A percentile compares a stretch with the other conserved stretches of the same genome.
phyloP scores from a whole-genome alignment of 1,140 invertebrate genomes.

The Trichomalopsis sarcophagae region DNA sequence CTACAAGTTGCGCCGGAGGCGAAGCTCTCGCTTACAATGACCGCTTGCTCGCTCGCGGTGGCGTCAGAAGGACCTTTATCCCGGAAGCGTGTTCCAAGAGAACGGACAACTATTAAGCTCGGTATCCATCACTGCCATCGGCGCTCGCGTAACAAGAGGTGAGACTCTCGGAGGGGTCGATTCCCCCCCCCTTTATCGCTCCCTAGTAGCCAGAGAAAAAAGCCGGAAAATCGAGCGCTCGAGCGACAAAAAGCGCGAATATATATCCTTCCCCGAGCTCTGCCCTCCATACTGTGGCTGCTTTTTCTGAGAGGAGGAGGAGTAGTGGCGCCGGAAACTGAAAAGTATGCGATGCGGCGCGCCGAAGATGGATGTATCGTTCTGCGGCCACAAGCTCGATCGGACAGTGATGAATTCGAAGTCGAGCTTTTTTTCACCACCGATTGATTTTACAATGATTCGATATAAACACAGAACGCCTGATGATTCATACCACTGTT shows the following conservation, averaged over 20 bases:
- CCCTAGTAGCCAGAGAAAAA: background rate
- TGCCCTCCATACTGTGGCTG: background rate
- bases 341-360: conserved; percentile 29
- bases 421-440: background rate
- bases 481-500: background rate
- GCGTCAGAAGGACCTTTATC: background rate
- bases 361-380: conserved; percentile 24
- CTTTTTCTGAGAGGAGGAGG: background rate
- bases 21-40: background rate
- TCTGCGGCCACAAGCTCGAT: background rate
- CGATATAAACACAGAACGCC: background rate
- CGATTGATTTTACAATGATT: conserved; percentile 5
- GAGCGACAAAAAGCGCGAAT: conserved; percentile 41
- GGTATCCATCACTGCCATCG: conserved; percentile 66
- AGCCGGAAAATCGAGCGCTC: conserved; percentile 40
- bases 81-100: conserved; percentile 51
- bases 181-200: background rate
- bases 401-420: conserved; percentile 2
- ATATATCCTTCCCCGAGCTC: conserved; percentile 23
- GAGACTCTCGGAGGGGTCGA: background rate
- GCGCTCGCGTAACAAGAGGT: conserved; percentile 26
- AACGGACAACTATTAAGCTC: conserved; percentile 64
- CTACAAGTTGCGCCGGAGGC: background rate
- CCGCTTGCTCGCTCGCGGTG: background rate
- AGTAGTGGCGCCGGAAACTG: conserved; percentile 11